These are phyloP conservation scores for Lerema accius DNA, from an alignment of 1,140 invertebrate species.

Conservation along the genomic window DNA sequence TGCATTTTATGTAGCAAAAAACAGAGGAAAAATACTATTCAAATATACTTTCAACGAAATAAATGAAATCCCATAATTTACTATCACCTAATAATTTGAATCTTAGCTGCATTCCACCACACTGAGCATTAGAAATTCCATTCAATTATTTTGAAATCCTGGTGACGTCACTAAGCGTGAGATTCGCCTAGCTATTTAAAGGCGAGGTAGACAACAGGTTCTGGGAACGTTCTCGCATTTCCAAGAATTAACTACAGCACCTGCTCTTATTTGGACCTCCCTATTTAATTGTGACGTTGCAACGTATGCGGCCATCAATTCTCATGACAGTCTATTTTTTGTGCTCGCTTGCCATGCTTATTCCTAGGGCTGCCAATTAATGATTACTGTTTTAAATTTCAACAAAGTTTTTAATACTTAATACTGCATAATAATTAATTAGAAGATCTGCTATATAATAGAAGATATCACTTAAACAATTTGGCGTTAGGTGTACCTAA, in stretches of 20 bases:
- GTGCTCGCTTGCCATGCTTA: slow-evolving; percentile 25
- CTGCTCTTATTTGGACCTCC: slow-evolving; percentile 64
- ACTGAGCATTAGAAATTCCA: slow-evolving; percentile 14
- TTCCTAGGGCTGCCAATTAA: slow-evolving; percentile 17
- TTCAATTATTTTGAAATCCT: slow-evolving; percentile 39
- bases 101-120: background rate
- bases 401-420: too few species aligned
- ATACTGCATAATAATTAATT: too few species aligned
- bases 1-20: too few species aligned
- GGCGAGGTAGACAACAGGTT: slow-evolving; percentile 54
- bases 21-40: too few species aligned
- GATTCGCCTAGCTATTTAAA: slow-evolving; percentile 50
- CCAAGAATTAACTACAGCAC: slow-evolving; percentile 65
- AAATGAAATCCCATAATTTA: background rate
- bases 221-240: slow-evolving; percentile 65
- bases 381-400: background rate
- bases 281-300: slow-evolving; percentile 66
- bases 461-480: too few species aligned
- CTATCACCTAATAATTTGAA: too few species aligned
- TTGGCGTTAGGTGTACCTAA: too few species aligned
- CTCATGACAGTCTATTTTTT: slow-evolving; percentile 58
- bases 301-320: slow-evolving; percentile 69
- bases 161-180: slow-evolving; percentile 55
- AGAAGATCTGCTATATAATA: too few species aligned
- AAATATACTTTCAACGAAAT: background rate